A percentile compares a stretch with the other conserved stretches of the same genome.
phyloP scores from a whole-genome alignment of 2,113 vertebrate species.

The Carassius carassius region DNA sequence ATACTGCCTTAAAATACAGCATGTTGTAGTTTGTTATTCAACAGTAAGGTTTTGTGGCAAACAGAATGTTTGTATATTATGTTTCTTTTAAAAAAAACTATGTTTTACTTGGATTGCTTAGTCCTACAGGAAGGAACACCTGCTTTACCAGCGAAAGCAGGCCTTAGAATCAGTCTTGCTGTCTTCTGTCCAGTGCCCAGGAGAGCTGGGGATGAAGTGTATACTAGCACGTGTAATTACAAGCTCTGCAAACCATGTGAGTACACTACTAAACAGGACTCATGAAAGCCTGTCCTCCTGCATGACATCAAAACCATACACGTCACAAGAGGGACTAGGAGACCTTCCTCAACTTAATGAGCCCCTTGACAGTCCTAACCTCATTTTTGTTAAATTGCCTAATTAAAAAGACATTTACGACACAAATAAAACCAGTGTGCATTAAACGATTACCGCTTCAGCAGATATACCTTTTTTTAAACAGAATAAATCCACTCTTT shows the following conservation, averaged over 20 bases:
- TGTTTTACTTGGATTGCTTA: neutral
- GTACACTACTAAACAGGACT: conserved; percentile 33
- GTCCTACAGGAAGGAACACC: neutral
- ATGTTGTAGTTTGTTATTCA: too few species aligned
- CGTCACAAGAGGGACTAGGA: conserved; percentile 53
- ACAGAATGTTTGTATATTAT: neutral
- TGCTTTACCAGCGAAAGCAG: neutral
- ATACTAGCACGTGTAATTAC: conserved; percentile 34
- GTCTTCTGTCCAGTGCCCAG: conserved; percentile 41
- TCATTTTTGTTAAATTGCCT: conserved; percentile 59
- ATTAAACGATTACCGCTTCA: conserved; percentile 53
- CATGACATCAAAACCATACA: conserved; percentile 51
- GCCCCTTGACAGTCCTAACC: conserved; percentile 52
- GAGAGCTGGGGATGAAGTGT: conserved; percentile 48
- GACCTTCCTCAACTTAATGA: conserved; percentile 57
- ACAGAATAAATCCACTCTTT: conserved; percentile 34
- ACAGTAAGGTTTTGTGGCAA: too few species aligned
- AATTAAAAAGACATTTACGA: conserved; percentile 61
- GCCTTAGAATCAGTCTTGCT: neutral
- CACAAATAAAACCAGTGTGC: conserved; percentile 56
- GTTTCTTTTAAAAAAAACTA: neutral
- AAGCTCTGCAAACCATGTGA: conserved; percentile 40
- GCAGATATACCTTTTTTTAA: conserved; percentile 39
- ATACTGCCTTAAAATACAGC: too few species aligned
- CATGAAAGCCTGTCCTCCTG: conserved; percentile 29